These are phyloP conservation scores for Tarsius wallacei DNA, from an alignment of 2,797 vertebrate species.

Conservation along the genomic window DNA sequence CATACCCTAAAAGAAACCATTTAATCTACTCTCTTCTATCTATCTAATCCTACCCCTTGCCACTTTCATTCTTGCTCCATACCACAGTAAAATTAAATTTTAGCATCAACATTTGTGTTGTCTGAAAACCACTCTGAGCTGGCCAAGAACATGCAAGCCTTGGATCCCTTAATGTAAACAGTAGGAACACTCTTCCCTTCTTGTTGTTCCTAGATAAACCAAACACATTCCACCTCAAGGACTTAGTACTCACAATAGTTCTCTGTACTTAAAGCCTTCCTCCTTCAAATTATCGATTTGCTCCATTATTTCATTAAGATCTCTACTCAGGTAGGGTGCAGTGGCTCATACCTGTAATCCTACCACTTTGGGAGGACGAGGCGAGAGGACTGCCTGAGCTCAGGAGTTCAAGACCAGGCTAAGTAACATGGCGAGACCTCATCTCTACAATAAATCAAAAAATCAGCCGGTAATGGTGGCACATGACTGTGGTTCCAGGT, in stretches of 20 bases:
- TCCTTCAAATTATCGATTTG: neutral
- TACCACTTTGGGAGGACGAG: too few species aligned
- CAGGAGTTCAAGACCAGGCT: too few species aligned
- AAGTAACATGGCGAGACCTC: too few species aligned
- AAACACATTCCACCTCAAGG: neutral
- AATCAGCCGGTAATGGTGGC: too few species aligned
- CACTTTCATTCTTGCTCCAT: neutral
- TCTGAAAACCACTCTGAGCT: conserved; percentile 45
- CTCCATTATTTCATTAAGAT: conserved; percentile 60
- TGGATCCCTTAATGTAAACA: neutral
- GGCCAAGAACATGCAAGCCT: neutral
- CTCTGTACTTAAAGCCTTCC: conserved; percentile 17
- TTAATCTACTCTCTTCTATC: neutral
- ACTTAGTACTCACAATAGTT: neutral
- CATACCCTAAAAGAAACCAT: neutral
- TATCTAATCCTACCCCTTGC: neutral
- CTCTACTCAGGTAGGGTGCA: neutral
- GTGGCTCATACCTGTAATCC: too few species aligned
- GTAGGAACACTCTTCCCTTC: neutral
- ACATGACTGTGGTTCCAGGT: too few species aligned
- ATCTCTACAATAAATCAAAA: too few species aligned
- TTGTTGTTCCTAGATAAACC: neutral
- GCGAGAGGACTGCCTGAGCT: too few species aligned
- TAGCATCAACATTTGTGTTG: conserved; percentile 1
- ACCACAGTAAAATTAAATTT: conserved; percentile 58